Evolutionary conservation across 2,888 invertebrate genomes (phyloP).

Genomic region (Villa cingulata): DNA sequence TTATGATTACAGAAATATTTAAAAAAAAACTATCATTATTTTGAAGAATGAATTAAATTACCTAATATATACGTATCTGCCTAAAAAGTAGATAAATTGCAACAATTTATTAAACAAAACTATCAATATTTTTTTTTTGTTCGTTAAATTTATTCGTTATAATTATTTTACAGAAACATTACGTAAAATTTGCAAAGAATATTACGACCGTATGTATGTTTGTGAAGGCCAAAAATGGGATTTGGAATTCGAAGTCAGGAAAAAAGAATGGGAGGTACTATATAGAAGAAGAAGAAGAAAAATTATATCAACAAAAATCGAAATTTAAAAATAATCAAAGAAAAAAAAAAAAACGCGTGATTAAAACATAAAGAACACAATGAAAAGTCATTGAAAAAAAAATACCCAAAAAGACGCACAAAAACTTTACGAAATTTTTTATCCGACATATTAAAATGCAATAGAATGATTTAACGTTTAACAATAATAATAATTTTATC

Average conservation of each 20-base stretch:
- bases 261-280: conserved; percentile 99
- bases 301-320: conserved; percentile 12
- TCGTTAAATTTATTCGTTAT: conserved; percentile 11
- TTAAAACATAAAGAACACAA: conserved; percentile 14
- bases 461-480: too few relatives aligned
- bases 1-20: too few relatives aligned
- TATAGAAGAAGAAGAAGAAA: conserved; percentile 24
- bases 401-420: too few relatives aligned
- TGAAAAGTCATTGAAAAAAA: too few relatives aligned
- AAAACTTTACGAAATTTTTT: too few relatives aligned
- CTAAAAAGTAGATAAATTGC: neutral
- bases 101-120: neutral
- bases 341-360: neutral
- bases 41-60: too few relatives aligned
- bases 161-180: conserved; percentile 42
- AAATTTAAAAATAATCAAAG: too few relatives aligned
- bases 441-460: too few relatives aligned
- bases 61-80: too few relatives aligned
- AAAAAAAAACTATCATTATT: too few relatives aligned
- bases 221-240: conserved; percentile 99
- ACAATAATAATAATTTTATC: too few relatives aligned
- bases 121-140: neutral
- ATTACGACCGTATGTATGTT: conserved; percentile 92
- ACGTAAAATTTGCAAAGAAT: conserved; percentile 88
- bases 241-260: conserved; percentile 99